These are phyloP conservation scores for Halichondria panicea DNA, from an alignment of 37 sponge, comb jelly and placozoan species.

Conservation along the genomic window DNA sequence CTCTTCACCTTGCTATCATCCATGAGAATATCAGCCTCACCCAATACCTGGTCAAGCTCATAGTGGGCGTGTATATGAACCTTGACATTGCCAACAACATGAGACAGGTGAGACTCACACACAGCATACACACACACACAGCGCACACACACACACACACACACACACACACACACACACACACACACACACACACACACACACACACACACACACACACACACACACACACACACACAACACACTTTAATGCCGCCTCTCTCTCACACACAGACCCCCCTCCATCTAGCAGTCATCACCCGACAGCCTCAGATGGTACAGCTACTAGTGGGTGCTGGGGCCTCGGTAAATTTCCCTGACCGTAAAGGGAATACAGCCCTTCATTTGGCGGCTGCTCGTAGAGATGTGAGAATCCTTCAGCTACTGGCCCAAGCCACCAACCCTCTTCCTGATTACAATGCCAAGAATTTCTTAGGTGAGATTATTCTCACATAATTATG, in stretches of 20 bases:
- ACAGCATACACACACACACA: background rate
- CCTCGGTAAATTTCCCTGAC: slow-evolving; percentile 81
- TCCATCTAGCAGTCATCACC: slow-evolving; percentile 87
- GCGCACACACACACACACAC: background rate
- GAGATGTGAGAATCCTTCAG: slow-evolving; percentile 52
- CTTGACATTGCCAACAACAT: slow-evolving; percentile 79
- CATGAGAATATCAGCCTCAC: slow-evolving; percentile 69
- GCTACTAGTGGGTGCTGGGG: slow-evolving; percentile 64
- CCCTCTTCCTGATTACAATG: slow-evolving; percentile 74
- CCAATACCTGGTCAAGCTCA: slow-evolving; percentile 58
- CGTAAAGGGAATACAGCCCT: slow-evolving; percentile 71
- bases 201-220: background rate
- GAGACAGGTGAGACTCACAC: slow-evolving; percentile 54
- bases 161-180: background rate
- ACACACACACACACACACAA: slow-evolving; percentile 3
- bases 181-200: background rate
- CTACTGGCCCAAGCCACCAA: slow-evolving; percentile 55
- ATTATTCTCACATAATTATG: no score
- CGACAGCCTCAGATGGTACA: slow-evolving; percentile 68
- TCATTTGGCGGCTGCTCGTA: slow-evolving; percentile 74
- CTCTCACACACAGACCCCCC: slow-evolving; percentile 66
- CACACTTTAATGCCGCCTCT: background rate
- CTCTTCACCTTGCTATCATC: slow-evolving; percentile 77
- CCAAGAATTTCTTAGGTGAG: slow-evolving; percentile 73
- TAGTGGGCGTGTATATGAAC: slow-evolving; percentile 61